These are phyloP conservation scores for Stomorhina lunata DNA, from an alignment of 2,888 invertebrate species.

Conservation along the genomic window DNA sequence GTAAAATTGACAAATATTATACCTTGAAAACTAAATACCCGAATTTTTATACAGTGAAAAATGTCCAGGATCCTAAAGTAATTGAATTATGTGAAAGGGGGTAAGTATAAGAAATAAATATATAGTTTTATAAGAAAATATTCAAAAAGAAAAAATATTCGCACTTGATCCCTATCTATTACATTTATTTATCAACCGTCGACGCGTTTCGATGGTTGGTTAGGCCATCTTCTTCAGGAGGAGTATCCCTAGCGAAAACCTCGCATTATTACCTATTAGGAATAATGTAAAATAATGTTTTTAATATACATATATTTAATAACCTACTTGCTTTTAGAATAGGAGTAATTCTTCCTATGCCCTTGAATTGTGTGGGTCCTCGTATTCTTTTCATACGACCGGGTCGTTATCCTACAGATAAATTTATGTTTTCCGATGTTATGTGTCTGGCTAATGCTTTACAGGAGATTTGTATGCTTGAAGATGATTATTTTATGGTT, in stretches of 20 bases:
- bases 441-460: conserved; percentile 82
- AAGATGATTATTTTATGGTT: conserved; percentile 83
- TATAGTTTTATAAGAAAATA: neutral
- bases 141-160: neutral
- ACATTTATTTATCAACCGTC: too few species aligned
- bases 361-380: conserved; percentile 79
- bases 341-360: conserved; percentile 70
- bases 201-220: too few species aligned
- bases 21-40: conserved; percentile 81
- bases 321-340: conserved; percentile 62
- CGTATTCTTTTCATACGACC: conserved; percentile 81
- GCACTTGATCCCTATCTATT: too few species aligned
- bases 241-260: too few species aligned
- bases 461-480: conserved; percentile 81
- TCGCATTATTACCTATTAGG: too few species aligned
- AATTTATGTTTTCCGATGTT: conserved; percentile 80
- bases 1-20: conserved; percentile 82
- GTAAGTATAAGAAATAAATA: neutral
- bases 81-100: neutral
- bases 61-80: conserved; percentile 67
- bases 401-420: conserved; percentile 80
- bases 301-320: neutral
- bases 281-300: too few species aligned
- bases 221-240: too few species aligned
- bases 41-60: conserved; percentile 80